Conservation (phyloP, 2,797 vertebrate species). For the Hylomyscus alleni region DNA sequence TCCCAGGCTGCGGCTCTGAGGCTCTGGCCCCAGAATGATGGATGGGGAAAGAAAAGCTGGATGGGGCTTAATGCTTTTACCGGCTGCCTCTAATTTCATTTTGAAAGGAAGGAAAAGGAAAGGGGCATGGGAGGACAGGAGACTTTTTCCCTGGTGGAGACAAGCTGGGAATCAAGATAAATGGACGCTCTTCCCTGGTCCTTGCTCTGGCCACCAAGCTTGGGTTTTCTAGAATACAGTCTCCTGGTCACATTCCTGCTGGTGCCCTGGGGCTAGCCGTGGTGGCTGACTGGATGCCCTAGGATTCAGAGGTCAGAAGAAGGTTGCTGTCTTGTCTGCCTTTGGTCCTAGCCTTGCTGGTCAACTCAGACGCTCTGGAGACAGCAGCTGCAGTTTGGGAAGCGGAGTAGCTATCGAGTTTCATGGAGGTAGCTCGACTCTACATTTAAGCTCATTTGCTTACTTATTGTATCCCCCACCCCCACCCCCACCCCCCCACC, state of each 20-base stretch:
- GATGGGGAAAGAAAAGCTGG: conserved; percentile 43
- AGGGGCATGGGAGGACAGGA: background rate
- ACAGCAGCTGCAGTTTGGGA: background rate
- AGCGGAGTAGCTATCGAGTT: background rate
- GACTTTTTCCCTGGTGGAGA: conserved; percentile 29
- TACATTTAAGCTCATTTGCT: background rate
- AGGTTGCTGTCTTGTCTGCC: background rate
- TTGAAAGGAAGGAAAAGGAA: conserved; percentile 57
- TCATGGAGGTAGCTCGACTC: background rate
- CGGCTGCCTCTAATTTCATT: conserved; percentile 73
- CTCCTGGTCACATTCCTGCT: background rate
- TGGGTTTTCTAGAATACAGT: conserved; percentile 33
- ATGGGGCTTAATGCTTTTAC: conserved; percentile 36
- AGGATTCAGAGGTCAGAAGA: background rate
- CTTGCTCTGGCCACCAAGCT: conserved; percentile 27
- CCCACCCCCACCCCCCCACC: background rate
- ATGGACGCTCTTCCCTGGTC: conserved; percentile 5
- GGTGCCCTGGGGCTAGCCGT: background rate
- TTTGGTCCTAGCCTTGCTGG: background rate
- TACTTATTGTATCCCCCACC: background rate
- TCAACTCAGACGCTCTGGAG: background rate
- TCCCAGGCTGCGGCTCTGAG: background rate
- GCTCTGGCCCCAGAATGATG: conserved; percentile 30
- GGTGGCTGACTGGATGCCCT: background rate
- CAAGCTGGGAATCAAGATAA: conserved; percentile 62